Evolutionary conservation across 2,113 vertebrate genomes (phyloP).

Genomic region (Xiphophorus hellerii): DNA sequence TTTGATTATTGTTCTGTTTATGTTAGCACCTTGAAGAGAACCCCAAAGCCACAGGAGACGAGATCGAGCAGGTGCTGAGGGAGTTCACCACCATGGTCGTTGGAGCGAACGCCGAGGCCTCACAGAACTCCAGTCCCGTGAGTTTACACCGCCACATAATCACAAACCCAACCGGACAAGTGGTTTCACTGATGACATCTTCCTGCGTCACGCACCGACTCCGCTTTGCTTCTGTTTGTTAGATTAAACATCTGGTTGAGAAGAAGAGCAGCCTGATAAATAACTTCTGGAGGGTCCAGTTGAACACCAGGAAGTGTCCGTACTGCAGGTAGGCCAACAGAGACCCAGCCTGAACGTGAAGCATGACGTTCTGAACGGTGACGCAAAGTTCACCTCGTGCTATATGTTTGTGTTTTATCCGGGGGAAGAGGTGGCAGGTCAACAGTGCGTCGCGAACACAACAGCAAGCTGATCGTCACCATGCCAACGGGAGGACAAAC

Average conservation of each 20-base stretch:
- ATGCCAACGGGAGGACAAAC: slow-evolving; percentile 66
- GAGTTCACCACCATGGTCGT: slow-evolving; percentile 75
- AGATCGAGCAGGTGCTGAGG: slow-evolving; percentile 84
- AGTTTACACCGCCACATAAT: slow-evolving; percentile 18
- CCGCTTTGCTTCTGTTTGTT: neutral
- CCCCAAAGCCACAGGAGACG: slow-evolving; percentile 75
- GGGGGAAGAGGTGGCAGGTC: slow-evolving; percentile 80
- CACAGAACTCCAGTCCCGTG: slow-evolving; percentile 58
- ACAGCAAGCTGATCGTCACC: slow-evolving; percentile 91
- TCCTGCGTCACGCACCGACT: neutral
- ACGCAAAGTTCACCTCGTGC: neutral
- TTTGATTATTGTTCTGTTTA: neutral
- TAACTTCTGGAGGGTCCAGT: slow-evolving; percentile 89
- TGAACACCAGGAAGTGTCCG: slow-evolving; percentile 85
- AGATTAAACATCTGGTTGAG: slow-evolving; percentile 94
- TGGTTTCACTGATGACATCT: too few species aligned
- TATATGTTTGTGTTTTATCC: neutral
- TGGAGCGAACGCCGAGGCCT: slow-evolving; percentile 27
- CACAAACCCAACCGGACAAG: neutral
- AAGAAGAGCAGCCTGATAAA: slow-evolving; percentile 83
- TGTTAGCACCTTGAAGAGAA: slow-evolving; percentile 85
- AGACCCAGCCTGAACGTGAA: too few species aligned
- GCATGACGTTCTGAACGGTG: neutral
- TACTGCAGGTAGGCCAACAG: slow-evolving; percentile 86
- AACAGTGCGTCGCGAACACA: slow-evolving; percentile 89